Conservation (phyloP, 1,140 invertebrate species). For the Achroia grisella region DNA sequence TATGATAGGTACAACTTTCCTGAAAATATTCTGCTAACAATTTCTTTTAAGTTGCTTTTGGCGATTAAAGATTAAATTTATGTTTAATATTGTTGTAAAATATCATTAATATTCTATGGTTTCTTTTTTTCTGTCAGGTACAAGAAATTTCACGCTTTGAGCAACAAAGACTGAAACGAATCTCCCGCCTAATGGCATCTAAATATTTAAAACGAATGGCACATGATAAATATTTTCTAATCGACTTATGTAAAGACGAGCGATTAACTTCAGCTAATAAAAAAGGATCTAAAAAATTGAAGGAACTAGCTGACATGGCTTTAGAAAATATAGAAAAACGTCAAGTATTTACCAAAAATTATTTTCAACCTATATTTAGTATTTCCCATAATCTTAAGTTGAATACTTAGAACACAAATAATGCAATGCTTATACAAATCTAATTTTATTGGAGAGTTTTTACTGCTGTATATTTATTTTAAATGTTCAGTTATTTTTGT, state of each 20-base stretch:
- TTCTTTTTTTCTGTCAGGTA: conserved; percentile 22
- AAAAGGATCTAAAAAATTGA: conserved; percentile 40
- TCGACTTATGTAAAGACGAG: conserved; percentile 52
- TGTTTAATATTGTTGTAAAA: too few species aligned
- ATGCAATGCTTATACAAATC: too few species aligned
- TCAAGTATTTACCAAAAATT: conserved; percentile 29
- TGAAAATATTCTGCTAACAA: too few species aligned
- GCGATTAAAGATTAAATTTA: too few species aligned
- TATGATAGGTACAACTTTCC: too few species aligned
- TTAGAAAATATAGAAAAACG: conserved; percentile 51
- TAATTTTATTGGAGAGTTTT: too few species aligned
- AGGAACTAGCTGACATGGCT: conserved; percentile 48
- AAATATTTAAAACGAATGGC: conserved; percentile 66
- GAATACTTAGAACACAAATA: too few species aligned
- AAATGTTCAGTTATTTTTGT: too few species aligned
- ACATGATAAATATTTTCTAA: conserved; percentile 62
- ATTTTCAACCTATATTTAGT: too few species aligned
- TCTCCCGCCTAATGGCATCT: conserved; percentile 56
- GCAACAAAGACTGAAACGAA: conserved; percentile 49
- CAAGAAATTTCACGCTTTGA: conserved; percentile 52
- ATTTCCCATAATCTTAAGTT: too few species aligned
- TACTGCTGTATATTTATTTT: too few species aligned
- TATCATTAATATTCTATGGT: neutral
- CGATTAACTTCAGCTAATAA: conserved; percentile 55
- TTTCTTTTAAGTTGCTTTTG: too few species aligned